Base-by-base conservation (phyloP, 2,888 invertebrate species). In the Cheilosia grossa region DNA sequence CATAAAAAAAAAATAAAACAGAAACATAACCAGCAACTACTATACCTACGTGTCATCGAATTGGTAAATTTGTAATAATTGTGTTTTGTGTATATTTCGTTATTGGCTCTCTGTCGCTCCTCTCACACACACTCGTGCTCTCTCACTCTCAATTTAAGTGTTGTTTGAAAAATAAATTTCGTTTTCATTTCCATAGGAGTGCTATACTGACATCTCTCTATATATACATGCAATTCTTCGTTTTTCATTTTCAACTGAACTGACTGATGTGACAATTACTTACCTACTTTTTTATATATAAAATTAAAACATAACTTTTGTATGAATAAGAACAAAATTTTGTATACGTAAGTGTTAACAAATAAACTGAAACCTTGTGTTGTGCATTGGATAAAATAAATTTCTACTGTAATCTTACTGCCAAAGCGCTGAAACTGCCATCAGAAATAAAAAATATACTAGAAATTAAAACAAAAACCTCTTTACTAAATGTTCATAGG, bases 181-280 rank as follows among this genome's bases (percentile, higher is more conserved):
- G 81, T 81, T 85, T 85, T 85, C 81, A 85, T 81, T 85, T 85
- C 61, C 70, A 81, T 75, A 61, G 69, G 79, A 72, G 78, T 66
- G 72, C 51, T 66, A 30, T 67, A 70, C 42, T 70, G 69, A 75
- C 58, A 80, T 30, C 44, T 69, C 56, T 21, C 51, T n/a, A 53
- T 42, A 64, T 61, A 49, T 44, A 53, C 49, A 58, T 58, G 33
- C 44, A 56, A 33, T 56, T 21, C 30, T n/a, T 17, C 17, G 19
- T 47, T 47, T 19, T 47, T 47, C 5, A 17, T 47, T 47, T 47
- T 9, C 19, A 58, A 66, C 64, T 80, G 17, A 51, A 75, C 75
- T 58, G 81, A 81, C 85, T 77, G 85, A 79, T 70, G 63, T 70
- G 83, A 77, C 53, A 70, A 85, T 47, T 74, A 19, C 37, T 42